Evolutionary conservation across 2,113 vertebrate genomes (phyloP).

Genomic region (Sminthopsis crassicaudata): DNA sequence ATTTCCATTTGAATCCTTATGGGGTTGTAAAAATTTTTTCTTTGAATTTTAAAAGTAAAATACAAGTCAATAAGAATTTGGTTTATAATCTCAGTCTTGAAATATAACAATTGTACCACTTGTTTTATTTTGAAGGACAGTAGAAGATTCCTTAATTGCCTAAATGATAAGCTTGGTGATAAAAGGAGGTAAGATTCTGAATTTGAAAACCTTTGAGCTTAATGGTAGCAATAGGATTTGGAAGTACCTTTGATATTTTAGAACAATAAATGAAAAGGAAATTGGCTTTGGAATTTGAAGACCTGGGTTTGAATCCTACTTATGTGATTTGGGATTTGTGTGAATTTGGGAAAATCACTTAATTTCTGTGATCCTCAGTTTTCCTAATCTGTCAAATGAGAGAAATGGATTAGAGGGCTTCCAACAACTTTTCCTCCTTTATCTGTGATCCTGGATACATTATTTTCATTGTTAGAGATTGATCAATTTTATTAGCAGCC

Average conservation of each 20-base stretch:
- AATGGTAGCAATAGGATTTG: neutral
- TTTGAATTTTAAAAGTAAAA: no score
- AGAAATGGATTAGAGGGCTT: neutral
- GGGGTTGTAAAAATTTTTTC: no score
- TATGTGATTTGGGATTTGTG: neutral
- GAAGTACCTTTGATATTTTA: neutral
- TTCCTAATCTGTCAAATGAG: neutral
- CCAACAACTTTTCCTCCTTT: neutral
- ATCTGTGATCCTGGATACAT: neutral
- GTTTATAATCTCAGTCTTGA: neutral
- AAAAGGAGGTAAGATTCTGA: constrained; percentile 83
- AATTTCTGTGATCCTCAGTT: neutral
- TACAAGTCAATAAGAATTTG: neutral
- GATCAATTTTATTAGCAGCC: neutral
- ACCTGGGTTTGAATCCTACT: neutral
- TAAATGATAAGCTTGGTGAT: constrained; percentile 86
- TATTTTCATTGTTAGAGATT: neutral
- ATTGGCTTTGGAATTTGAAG: neutral
- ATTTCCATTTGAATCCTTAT: neutral
- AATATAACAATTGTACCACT: constrained; percentile 11
- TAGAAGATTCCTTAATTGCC: constrained; percentile 88
- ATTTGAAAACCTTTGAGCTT: constrained; percentile 11
- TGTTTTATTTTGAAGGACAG: constrained; percentile 86
- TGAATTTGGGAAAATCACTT: neutral
- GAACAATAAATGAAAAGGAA: neutral